Conservation (phyloP, 2,113 vertebrate genomes). For the Sebastes schlegelii region DNA sequence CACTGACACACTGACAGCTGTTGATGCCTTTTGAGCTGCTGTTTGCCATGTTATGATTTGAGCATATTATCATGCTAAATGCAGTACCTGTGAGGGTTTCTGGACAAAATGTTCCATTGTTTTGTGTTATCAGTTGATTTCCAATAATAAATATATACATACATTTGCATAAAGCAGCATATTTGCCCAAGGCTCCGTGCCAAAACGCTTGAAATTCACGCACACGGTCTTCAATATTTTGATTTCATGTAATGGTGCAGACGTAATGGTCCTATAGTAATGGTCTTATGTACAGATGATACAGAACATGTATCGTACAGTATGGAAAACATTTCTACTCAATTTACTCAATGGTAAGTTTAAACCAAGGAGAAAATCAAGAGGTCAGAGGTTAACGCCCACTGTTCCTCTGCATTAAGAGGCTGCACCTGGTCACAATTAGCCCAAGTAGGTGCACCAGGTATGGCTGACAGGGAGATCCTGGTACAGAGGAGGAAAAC, state of each 20-base stretch:
- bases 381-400: neutral
- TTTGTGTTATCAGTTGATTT: too few species aligned
- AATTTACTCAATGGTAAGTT: neutral
- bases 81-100: too few species aligned
- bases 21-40: too few species aligned
- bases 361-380: neutral
- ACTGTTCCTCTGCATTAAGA: neutral
- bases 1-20: too few species aligned
- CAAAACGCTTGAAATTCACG: too few species aligned
- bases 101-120: too few species aligned
- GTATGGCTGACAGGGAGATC: constrained; percentile 16
- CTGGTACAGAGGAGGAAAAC: constrained; percentile 20
- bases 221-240: neutral
- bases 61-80: too few species aligned
- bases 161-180: too few species aligned
- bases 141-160: too few species aligned
- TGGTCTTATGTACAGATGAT: too few species aligned
- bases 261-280: neutral
- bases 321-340: neutral
- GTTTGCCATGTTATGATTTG: too few species aligned
- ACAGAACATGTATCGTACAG: neutral
- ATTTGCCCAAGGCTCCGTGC: too few species aligned
- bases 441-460: neutral
- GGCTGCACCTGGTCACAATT: constrained; percentile 3
- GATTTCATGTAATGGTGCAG: neutral